Percentiles rank a stretch among this genome's conserved stretches.
phyloP scores from a whole-genome alignment of 2,797 vertebrate species.

The Liparis tanakae region DNA sequence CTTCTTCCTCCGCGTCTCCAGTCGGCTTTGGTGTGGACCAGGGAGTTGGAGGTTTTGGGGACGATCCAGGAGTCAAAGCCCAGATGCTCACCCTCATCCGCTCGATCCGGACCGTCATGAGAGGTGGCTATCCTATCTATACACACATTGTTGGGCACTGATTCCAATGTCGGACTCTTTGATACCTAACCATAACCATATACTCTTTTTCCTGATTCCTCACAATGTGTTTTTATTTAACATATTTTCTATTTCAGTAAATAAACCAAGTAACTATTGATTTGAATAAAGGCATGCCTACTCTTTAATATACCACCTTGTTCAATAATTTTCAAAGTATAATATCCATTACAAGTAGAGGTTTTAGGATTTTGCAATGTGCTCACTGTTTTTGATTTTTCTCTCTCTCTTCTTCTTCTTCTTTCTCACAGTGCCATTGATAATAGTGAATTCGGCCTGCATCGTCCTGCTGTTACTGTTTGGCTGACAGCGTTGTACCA shows the following conservation, averaged over 20 bases:
- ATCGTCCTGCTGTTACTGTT: constrained; percentile 92
- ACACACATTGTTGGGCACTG: too few species aligned
- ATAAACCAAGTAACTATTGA: not conserved
- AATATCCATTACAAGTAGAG: accelerated
- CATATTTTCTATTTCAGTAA: not conserved
- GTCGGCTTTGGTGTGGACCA: constrained; percentile 95
- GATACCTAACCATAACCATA: not conserved
- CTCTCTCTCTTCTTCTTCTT: not conserved
- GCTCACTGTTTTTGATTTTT: not conserved
- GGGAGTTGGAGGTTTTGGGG: constrained; percentile 93
- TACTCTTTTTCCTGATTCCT: too few species aligned
- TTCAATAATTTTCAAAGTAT: not conserved
- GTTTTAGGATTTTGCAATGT: not conserved
- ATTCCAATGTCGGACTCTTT: not conserved
- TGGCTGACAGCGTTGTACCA: constrained; percentile 79
- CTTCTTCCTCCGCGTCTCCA: constrained; percentile 64
- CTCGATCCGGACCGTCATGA: constrained; percentile 94
- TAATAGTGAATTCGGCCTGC: constrained; percentile 90
- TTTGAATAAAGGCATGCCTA: not conserved
- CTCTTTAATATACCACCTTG: not conserved
- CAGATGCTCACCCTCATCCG: constrained; percentile 93
- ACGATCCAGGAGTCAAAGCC: constrained; percentile 94
- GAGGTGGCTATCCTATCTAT: constrained; percentile 79
- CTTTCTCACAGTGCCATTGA: constrained; percentile 88
- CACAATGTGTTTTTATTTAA: not conserved